Conservation (phyloP, 2,113 vertebrate species). For the Rhea pennata region DNA sequence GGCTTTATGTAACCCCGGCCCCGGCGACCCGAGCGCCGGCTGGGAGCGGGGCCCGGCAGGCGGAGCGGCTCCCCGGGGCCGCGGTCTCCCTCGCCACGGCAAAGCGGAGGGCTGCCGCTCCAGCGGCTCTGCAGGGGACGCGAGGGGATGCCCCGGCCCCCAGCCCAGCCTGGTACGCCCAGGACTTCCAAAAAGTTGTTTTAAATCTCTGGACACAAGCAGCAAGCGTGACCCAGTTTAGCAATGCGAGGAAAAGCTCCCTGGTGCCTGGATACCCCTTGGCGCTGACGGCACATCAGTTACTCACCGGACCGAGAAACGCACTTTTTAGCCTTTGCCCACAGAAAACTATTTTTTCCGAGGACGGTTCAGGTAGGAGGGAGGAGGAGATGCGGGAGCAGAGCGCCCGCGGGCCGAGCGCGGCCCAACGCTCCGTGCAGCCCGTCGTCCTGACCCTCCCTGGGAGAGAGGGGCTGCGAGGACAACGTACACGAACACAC, state of each 20-base stretch:
- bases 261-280: conserved; percentile 46
- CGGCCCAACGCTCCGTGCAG: neutral
- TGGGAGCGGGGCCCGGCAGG: neutral
- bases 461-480: neutral
- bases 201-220: neutral
- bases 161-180: neutral
- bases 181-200: neutral
- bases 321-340: neutral
- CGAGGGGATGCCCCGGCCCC: neutral
- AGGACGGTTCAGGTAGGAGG: neutral
- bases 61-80: neutral
- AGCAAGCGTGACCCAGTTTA: conserved; percentile 38
- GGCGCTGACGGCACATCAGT: conserved; percentile 12
- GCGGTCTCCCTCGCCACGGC: neutral
- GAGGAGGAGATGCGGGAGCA: neutral
- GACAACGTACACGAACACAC: too few species aligned
- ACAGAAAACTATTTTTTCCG: neutral
- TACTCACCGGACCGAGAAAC: conserved; percentile 35
- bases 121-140: neutral
- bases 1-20: neutral
- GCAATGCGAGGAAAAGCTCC: conserved; percentile 40
- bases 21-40: neutral
- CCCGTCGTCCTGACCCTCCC: neutral
- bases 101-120: fast-evolving
- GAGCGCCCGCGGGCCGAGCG: fast-evolving